phyloP scores from a whole-genome alignment of 2,888 invertebrate species.

The Melitaea athalia region DNA sequence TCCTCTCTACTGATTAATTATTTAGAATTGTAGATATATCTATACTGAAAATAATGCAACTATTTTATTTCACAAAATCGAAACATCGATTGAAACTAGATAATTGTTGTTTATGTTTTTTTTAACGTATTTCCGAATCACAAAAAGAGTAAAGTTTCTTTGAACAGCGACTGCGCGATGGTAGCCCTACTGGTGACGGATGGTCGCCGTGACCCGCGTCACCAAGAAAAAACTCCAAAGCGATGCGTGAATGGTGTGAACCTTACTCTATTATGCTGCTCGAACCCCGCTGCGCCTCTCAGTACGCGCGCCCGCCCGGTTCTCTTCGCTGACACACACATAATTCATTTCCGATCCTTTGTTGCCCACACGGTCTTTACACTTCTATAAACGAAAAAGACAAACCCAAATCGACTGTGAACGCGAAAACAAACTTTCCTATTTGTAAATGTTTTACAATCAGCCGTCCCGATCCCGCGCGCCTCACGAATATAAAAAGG shows the following conservation, averaged over 20 bases:
- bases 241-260: constrained; percentile 70
- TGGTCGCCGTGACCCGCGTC: constrained; percentile 64
- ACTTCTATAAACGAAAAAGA: constrained; percentile 34
- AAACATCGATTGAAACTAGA: no score
- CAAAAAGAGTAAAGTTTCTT: not conserved
- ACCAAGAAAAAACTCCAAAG: constrained; percentile 57
- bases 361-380: constrained; percentile 42
- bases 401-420: constrained; percentile 27
- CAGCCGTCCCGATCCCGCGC: constrained; percentile 49
- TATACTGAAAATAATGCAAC: no score
- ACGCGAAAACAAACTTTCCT: constrained; percentile 44
- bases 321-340: constrained; percentile 48
- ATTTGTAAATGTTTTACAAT: constrained; percentile 43
- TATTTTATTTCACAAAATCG: no score
- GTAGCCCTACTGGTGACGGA: constrained; percentile 50
- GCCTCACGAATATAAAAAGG: constrained; percentile 61
- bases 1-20: no score
- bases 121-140: not conserved
- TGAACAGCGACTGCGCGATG: constrained; percentile 18
- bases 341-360: constrained; percentile 50
- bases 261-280: constrained; percentile 60
- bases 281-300: constrained; percentile 70
- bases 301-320: constrained; percentile 51
- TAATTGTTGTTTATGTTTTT: no score
- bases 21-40: no score